Percentiles rank a stretch among this genome's conserved stretches.
Conservation (phyloP, 2,113 vertebrate genomes). For the Murina feae region DNA sequence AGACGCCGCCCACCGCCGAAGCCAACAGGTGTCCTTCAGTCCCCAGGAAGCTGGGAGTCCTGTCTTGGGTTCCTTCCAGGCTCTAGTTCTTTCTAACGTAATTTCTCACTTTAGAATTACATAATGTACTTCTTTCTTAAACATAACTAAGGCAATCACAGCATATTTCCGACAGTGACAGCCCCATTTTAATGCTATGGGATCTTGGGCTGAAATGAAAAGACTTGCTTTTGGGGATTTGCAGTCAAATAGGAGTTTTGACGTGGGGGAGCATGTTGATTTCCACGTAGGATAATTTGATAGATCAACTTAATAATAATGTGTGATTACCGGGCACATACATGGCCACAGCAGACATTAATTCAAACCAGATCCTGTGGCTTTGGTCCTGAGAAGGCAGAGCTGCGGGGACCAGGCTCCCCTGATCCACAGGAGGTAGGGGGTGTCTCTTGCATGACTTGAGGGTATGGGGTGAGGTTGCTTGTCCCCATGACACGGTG, state of each 20-base stretch:
- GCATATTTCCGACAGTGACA: fast-evolving
- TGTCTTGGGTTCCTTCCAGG: not conserved
- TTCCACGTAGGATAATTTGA: not conserved
- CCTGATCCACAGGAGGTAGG: fast-evolving
- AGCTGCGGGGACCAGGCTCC: no score
- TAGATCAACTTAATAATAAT: not conserved
- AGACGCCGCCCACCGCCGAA: fast-evolving
- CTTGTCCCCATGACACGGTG: not conserved
- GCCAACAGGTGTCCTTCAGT: not conserved
- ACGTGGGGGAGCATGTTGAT: not conserved
- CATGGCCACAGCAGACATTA: fast-evolving
- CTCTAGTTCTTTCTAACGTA: not conserved
- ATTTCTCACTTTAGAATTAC: not conserved
- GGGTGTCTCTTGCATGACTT: not conserved
- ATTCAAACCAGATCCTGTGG: fast-evolving
- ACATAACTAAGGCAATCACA: not conserved
- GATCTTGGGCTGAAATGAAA: not conserved
- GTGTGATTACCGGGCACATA: not conserved
- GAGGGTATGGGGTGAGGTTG: fast-evolving
- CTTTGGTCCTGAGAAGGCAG: not conserved
- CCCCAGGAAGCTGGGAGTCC: not conserved
- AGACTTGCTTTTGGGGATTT: not conserved
- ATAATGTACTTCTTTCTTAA: not conserved
- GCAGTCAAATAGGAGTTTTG: not conserved
- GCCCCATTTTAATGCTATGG: fast-evolving